phyloP scores from a whole-genome alignment of 2,888 invertebrate species.

The Agrotis clavis region DNA sequence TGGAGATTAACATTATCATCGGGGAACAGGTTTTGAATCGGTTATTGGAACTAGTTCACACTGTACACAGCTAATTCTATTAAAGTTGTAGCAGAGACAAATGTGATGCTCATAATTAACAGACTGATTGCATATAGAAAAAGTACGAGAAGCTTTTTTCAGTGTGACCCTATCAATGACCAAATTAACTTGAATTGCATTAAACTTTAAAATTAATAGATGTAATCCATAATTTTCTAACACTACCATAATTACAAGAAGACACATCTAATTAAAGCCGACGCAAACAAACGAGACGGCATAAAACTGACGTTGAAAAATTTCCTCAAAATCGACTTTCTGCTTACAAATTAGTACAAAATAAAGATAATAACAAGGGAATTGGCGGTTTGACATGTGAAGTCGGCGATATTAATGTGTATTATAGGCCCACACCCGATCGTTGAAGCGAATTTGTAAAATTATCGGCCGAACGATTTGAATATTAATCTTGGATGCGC shows the following conservation, averaged over 20 bases:
- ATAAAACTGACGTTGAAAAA: conserved; percentile 64
- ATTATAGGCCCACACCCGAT: conserved; percentile 88
- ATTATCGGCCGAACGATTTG: conserved; percentile 86
- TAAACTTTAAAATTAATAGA: conserved; percentile 13
- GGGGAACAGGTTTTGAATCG: conserved; percentile 37
- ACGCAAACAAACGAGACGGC: conserved; percentile 46
- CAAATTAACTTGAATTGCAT: conserved; percentile 2
- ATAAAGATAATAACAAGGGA: conserved; percentile 88
- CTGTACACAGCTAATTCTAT: conserved; percentile 9
- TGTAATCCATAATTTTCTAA: conserved; percentile 16
- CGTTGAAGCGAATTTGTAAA: conserved; percentile 87
- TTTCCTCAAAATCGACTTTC: conserved; percentile 73
- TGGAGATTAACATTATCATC: conserved; percentile 36
- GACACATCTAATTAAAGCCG: conserved; percentile 37
- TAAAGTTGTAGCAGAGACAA: conserved; percentile 28
- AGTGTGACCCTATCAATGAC: conserved; percentile 8
- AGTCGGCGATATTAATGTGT: conserved; percentile 88
- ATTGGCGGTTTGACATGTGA: conserved; percentile 89
- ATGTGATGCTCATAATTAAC: conserved; percentile 9
- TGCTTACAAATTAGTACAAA: conserved; percentile 86
- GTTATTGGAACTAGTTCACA: conserved; percentile 35
- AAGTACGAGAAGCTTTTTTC: background rate
- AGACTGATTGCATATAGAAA: conserved; percentile 1
- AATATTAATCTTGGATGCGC: conserved; percentile 85
- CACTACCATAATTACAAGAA: conserved; percentile 34